These are phyloP conservation scores for Gallinago jamesoni DNA, from an alignment of 2,113 vertebrate species.

Conservation along the genomic window DNA sequence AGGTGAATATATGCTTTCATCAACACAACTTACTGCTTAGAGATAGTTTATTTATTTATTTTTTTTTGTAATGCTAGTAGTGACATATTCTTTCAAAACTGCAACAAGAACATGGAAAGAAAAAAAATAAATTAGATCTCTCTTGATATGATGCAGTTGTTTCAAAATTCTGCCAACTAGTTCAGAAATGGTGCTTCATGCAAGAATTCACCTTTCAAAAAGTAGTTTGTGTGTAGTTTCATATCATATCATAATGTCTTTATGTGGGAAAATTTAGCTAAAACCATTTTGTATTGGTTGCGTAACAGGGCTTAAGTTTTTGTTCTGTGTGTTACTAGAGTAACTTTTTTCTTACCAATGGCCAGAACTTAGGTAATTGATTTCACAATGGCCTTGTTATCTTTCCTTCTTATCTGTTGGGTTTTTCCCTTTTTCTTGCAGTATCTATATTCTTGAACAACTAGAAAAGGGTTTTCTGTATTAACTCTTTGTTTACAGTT, in stretches of 20 bases:
- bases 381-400: neutral
- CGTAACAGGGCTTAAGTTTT: neutral
- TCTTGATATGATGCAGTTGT: neutral
- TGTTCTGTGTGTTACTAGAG: neutral
- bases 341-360: neutral
- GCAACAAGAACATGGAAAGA: neutral
- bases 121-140: neutral
- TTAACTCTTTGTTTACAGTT: neutral
- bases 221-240: neutral
- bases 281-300: neutral
- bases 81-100: neutral
- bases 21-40: neutral
- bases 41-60: neutral
- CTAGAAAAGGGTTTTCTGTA: neutral
- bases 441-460: neutral
- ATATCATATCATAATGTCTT: neutral
- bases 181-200: neutral
- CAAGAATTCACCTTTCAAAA: neutral
- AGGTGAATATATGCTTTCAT: neutral
- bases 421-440: neutral
- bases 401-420: neutral
- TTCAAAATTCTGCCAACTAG: neutral
- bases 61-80: neutral
- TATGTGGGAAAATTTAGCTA: neutral
- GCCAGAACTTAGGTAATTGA: neutral